phyloP scores from a whole-genome alignment of 2,113 vertebrate genomes.

The Marcusenius ussheri region DNA sequence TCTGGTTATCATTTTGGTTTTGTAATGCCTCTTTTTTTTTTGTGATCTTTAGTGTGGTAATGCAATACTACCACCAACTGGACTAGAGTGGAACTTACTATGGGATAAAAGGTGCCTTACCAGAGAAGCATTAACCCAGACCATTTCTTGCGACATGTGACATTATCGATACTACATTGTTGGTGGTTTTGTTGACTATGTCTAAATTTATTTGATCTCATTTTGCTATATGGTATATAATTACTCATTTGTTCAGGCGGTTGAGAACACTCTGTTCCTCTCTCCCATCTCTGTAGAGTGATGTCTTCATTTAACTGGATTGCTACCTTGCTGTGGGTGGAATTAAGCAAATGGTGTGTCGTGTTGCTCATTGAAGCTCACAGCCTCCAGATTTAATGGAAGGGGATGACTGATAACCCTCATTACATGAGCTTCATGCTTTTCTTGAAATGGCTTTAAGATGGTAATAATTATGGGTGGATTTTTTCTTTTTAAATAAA shows the following conservation, averaged over 20 bases:
- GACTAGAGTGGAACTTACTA: not conserved
- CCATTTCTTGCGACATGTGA: not conserved
- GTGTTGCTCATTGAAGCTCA: not conserved
- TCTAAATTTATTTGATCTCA: not conserved
- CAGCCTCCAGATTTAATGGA: not conserved
- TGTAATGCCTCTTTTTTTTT: not conserved
- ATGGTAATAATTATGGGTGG: not conserved
- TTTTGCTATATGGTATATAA: not conserved
- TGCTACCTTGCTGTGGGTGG: not conserved
- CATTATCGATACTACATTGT: not conserved
- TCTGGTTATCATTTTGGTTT: not conserved
- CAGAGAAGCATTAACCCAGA: not conserved
- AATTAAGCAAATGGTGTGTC: not conserved
- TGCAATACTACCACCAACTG: not conserved
- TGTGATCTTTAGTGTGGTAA: not conserved
- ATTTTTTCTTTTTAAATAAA: not conserved
- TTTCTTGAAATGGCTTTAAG: not conserved
- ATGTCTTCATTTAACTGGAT: not conserved
- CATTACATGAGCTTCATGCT: not conserved
- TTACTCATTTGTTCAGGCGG: not conserved
- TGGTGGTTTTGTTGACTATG: not conserved
- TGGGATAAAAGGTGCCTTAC: not conserved
- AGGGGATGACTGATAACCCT: not conserved
- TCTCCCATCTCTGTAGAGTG: not conserved
- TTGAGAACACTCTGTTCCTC: not conserved